phyloP scores from a whole-genome alignment of 2,888 invertebrate species.

The Yponomeuta plumbellus region DNA sequence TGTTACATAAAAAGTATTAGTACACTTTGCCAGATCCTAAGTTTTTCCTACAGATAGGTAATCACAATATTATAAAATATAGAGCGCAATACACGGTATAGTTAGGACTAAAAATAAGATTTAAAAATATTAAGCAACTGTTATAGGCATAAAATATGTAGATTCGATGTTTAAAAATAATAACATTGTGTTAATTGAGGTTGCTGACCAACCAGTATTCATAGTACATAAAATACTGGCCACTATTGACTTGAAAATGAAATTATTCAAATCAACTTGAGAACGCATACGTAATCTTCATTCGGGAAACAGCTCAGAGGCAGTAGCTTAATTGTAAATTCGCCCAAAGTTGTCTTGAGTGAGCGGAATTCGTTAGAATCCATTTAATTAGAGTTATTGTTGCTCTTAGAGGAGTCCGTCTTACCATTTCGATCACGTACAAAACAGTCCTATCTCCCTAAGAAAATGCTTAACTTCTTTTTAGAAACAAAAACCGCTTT shows the following conservation, averaged over 20 bases:
- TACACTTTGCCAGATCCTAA: too few relatives aligned
- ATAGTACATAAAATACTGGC: too few relatives aligned
- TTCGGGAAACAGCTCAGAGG: background rate
- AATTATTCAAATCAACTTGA: background rate
- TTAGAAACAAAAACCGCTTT: constrained; percentile 32
- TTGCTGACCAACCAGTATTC: too few relatives aligned
- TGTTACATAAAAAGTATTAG: too few relatives aligned
- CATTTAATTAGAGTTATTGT: constrained; percentile 51
- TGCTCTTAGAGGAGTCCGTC: constrained; percentile 37
- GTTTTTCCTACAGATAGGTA: too few relatives aligned
- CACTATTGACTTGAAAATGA: background rate
- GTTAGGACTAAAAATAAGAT: too few relatives aligned
- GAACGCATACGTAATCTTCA: background rate
- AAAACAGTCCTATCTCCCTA: constrained; percentile 28
- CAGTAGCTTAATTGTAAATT: constrained; percentile 26
- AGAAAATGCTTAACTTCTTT: constrained; percentile 39
- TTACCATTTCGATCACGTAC: constrained; percentile 50
- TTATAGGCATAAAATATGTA: too few relatives aligned
- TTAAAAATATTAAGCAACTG: too few relatives aligned
- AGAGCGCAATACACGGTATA: too few relatives aligned
- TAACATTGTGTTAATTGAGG: too few relatives aligned
- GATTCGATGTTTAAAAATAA: too few relatives aligned
- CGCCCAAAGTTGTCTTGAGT: constrained; percentile 25
- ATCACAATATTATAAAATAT: too few relatives aligned
- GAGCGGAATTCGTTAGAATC: constrained; percentile 30